These are phyloP conservation scores for Botia kubotai DNA, from an alignment of 2,797 vertebrate species.

Conservation along the genomic window DNA sequence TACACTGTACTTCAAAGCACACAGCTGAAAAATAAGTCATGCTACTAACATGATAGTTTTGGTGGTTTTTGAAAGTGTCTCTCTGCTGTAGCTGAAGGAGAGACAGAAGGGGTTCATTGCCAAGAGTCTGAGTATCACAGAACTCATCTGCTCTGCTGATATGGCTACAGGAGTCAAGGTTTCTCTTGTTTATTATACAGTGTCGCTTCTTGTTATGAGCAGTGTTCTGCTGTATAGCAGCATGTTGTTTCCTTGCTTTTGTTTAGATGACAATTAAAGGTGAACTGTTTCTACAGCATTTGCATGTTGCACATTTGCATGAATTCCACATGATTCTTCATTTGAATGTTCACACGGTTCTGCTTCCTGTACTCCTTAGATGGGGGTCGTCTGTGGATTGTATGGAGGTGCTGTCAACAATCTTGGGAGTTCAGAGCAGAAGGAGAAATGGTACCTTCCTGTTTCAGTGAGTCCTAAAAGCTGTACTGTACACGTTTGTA, in stretches of 20 bases:
- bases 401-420: constrained; percentile 72
- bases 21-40: neutral
- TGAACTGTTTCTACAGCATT: neutral
- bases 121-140: constrained; percentile 66
- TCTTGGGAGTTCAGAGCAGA: constrained; percentile 68
- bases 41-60: neutral
- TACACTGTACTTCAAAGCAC: neutral
- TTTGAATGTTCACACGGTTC: constrained; percentile 12
- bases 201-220: no score
- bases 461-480: constrained; percentile 38
- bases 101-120: constrained; percentile 65
- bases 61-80: neutral
- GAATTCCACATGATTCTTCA: neutral
- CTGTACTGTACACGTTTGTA: neutral
- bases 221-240: no score
- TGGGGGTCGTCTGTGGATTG: constrained; percentile 73
- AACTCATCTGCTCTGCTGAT: constrained; percentile 69
- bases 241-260: neutral
- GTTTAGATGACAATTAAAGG: neutral
- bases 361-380: constrained; percentile 62
- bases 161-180: constrained; percentile 74
- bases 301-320: constrained; percentile 46
- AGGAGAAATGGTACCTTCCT: constrained; percentile 68
- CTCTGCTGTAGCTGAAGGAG: constrained; percentile 65
- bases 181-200: neutral